Evolutionary conservation across 2,113 vertebrate genomes (phyloP).

Genomic region (Colistium nudipinnis): DNA sequence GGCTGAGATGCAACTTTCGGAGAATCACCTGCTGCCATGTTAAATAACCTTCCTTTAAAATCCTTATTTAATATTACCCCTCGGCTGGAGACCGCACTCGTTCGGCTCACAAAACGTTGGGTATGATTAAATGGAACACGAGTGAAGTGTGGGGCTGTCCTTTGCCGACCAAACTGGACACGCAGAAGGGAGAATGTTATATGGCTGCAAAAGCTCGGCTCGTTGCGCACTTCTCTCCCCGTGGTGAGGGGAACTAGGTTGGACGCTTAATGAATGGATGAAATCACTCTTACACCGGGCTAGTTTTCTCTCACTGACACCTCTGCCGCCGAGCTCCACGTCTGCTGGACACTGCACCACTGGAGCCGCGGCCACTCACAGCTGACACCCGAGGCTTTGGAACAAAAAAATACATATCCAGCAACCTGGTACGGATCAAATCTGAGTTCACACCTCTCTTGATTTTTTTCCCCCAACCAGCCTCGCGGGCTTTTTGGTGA

Average conservation of each 20-base stretch:
- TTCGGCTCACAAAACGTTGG: slow-evolving; percentile 1
- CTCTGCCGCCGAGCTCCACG: no score
- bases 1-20: background rate
- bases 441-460: background rate
- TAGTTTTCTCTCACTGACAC: background rate
- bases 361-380: no score
- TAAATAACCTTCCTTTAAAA: slow-evolving; percentile 11
- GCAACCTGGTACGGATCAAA: slow-evolving; percentile 29
- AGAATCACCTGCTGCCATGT: background rate
- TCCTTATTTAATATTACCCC: background rate
- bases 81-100: no score
- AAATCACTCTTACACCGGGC: slow-evolving; percentile 29
- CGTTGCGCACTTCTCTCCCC: no score
- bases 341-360: no score
- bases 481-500: slow-evolving; percentile 22
- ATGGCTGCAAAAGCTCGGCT: no score
- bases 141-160: slow-evolving; percentile 6
- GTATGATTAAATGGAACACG: slow-evolving; percentile 9
- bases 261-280: slow-evolving; percentile 17
- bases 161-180: slow-evolving; percentile 17
- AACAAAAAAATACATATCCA: no score
- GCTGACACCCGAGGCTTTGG: no score
- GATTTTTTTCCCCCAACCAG: background rate
- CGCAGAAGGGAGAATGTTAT: no score
- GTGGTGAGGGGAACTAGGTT: no score